Conservation (phyloP, 1,140 invertebrate species). For the Pristionchus pacificus region DNA sequence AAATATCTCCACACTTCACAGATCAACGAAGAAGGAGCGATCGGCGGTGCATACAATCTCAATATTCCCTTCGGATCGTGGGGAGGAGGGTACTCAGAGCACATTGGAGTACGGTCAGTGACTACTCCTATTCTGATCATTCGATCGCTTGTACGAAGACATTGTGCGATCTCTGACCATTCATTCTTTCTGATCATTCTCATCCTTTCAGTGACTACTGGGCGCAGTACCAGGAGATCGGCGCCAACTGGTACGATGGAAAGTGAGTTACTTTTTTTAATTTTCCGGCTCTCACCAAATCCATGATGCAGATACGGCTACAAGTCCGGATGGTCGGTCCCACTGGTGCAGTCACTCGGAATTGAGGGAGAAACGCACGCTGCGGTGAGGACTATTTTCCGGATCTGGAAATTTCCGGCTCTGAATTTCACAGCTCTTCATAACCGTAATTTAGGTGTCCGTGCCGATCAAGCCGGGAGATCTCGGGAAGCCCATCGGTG, state of each 20-base stretch:
- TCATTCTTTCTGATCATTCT: slow-evolving; percentile 15
- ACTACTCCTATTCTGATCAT: slow-evolving; percentile 1
- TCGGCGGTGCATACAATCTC: slow-evolving; percentile 24
- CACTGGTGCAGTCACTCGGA: slow-evolving; percentile 35
- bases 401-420: neutral
- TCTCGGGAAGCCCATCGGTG: slow-evolving; percentile 32
- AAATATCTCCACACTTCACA: neutral
- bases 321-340: slow-evolving; percentile 37
- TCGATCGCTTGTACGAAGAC: neutral
- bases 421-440: too few relatives aligned
- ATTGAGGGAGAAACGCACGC: slow-evolving; percentile 37
- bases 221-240: slow-evolving; percentile 30
- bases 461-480: slow-evolving; percentile 35
- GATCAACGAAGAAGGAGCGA: slow-evolving; percentile 38
- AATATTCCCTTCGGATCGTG: slow-evolving; percentile 35
- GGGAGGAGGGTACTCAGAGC: slow-evolving; percentile 37
- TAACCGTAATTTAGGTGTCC: too few relatives aligned
- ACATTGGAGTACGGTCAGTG: slow-evolving; percentile 31
- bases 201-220: slow-evolving; percentile 33
- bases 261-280: slow-evolving; percentile 9
- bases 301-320: slow-evolving; percentile 25
- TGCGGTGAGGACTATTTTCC: slow-evolving; percentile 14
- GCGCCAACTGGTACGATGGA: slow-evolving; percentile 40
- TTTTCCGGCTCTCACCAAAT: neutral
- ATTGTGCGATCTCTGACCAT: neutral